Base-by-base conservation (phyloP, 2,888 invertebrate genomes). In the Drosophila aldrichi region DNA sequence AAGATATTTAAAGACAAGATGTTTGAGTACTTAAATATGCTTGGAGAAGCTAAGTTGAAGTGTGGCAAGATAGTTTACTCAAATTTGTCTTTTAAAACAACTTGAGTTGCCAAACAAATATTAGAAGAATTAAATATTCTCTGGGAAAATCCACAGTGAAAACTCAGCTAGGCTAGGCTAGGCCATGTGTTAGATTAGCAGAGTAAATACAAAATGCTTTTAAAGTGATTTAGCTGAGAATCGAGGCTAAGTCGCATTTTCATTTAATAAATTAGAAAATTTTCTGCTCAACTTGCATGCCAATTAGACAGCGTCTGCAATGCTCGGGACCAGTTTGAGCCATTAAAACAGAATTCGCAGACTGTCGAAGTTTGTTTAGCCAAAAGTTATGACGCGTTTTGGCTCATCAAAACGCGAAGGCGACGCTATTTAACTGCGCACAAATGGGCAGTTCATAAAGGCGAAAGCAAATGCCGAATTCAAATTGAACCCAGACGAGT, bases 381-480 rank as follows among this genome's bases (percentile, higher is more conserved):
- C 29, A 2, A 2, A 2, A 12, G 6, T n/a, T 32, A 54, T 56
- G 41, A 22, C n/a, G 22, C 55, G 20, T 10, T 10, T 44, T 49
- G 8, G 25, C n/a, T 25, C 43, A 49, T 52, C 51, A 46, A 67
- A 59, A 57, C 14, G 16, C 29, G 6, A 36, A 57, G 22, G 4
- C 43, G 32, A 22, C 16, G 41, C 22, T 7, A 16, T 38, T 38
- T 18, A 41, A 32, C 16, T 20, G 20, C n/a, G 14, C 38, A 22
- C 38, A 44, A 40, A 12, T 41, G 7, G 12, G 5, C 48, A 55
- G 32, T 55, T 58, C 34, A 9, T n/a, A 41, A 36, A 38, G 41
- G 29, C 36, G 20, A 36, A 29, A 43, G 20, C 49, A 55, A 56
- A 46, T 41, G 44, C 9, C 38, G 65, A 36, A 59, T 60, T 49